Evolutionary conservation across 2,888 invertebrate genomes (phyloP), one percentile per base, ranked within the genome.

Genomic region (Eupithecia subfuscata): DNA sequence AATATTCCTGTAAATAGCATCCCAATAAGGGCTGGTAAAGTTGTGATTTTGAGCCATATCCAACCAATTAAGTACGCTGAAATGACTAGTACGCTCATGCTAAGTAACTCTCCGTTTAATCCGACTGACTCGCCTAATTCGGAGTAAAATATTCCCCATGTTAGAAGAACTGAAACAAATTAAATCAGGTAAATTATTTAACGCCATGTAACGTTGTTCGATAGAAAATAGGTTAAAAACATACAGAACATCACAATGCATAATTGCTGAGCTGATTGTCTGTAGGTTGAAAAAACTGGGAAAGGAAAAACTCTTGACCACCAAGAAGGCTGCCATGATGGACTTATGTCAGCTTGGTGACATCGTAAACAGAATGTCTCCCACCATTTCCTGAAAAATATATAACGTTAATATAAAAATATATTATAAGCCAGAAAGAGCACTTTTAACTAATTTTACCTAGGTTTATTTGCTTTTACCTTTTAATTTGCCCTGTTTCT

Each of bases 1-100:
- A 97, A 77, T 78, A 97, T 95, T 70, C 97, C 97, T 3, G 97
- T 96, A 74, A 97, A 89, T 60, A 97, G 91, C 97, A 97, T 97
- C 34, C 97, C 97, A 81, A 97, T 96, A 0, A 97, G 93, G 0
- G 97, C 96, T 65, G 97, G 97, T 75, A 97, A 88, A 0, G 97
- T 96, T 6, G 97, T 96, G 37, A 97, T 88, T 81, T 96, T 96
- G 77, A 97, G 91, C 86, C 97, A 90, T 71, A 94, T 76, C 96
- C 97, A 97, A 64, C 97, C 97, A 18, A 96, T 96, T 84, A 97
- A 95, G 88, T 97, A 96, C 30, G 97, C 96, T n/a, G 95, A 94
- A 73, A 97, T 95, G 77, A 96, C 95, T 56, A 97, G 90, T 2
- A 96, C 83, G 2, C 97, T 95, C 84, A 97, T 94, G 80, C 96